Evolutionary conservation across 2,113 vertebrate genomes (phyloP), one percentile per base, ranked within the genome.

Genomic region (Numida meleagris): DNA sequence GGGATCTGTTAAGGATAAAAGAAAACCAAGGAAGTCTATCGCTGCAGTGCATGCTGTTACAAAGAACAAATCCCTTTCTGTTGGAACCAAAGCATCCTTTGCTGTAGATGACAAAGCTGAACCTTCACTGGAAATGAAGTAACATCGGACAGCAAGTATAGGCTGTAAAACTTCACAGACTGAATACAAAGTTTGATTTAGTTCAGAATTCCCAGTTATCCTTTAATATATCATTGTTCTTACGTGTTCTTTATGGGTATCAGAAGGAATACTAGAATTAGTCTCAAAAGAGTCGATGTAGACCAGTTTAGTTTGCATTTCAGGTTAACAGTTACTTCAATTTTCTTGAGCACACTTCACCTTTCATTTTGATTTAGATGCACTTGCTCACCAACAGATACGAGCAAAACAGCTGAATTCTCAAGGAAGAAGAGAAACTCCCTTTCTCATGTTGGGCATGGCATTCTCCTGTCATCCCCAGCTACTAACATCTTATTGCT

Each of bases 21-120:
- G 42, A 25, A 62, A 48, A 31, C 17, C 29, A 9, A 5, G 43
- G 19, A 29, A n/a, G 79, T n/a, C 45, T 27, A 85, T 73, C 48
- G 31, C 86, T 72, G 57, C 57, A 91, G 87, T 10, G 75, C 92
- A 93, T 1, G 0, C 63, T 50, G 94, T 81, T 78, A 93, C 50
- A 80, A 91, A 93, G 94, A 89, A 95, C 95, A 91, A 96, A 90
- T 86, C 53, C 74, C 75, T 73, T 93, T 65, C 63, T 96, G 70
- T 86, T 84, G 84, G 53, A 83, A 91, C 75, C 74, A 75, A 82
- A 40, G 87, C 5, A 27, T 31, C 73, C 89, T 92, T 94, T 87
- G 93, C 89, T 48, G 73, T 70, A 65, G 57, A 82, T 29, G 86
- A 95, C 71, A 94, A 93, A 92, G 86, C 71, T 21, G 66, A 96